phyloP scores from a whole-genome alignment of 2,888 invertebrate genomes.

The Oxycera nigricornis region DNA sequence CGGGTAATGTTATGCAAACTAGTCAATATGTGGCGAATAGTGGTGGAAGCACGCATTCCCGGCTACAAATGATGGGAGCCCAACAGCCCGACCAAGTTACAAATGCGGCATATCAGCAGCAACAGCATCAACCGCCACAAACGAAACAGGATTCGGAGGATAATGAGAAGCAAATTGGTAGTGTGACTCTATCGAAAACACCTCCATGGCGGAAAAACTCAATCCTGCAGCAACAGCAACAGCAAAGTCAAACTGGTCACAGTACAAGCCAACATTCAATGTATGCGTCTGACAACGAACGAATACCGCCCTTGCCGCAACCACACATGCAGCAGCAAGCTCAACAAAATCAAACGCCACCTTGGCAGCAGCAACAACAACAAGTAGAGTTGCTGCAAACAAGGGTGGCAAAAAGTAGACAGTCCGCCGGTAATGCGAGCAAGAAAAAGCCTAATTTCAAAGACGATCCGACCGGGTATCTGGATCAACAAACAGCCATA shows the following conservation, averaged over 20 bases:
- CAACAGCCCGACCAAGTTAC: conserved; percentile 21
- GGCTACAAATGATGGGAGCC: conserved; percentile 21
- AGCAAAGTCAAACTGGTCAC: not conserved
- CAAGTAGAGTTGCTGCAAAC: conserved; percentile 37
- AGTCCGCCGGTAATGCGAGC: conserved; percentile 10
- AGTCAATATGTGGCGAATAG: conserved; percentile 42
- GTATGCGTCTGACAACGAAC: conserved; percentile 48
- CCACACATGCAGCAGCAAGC: conserved; percentile 48
- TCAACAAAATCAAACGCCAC: conserved; percentile 7
- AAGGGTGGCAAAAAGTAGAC: conserved; percentile 39
- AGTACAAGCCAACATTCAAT: not conserved
- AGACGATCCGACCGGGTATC: conserved; percentile 89
- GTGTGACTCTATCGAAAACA: conserved; percentile 50
- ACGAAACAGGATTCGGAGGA: conserved; percentile 39
- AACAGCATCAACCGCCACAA: conserved; percentile 22
- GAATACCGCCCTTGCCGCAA: conserved; percentile 52
- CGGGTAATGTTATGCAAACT: conserved; percentile 47
- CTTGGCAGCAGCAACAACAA: conserved; percentile 32
- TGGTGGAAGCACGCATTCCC: not conserved
- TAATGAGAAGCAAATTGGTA: conserved; percentile 49
- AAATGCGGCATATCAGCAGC: conserved; percentile 19
- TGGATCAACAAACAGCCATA: conserved; percentile 88
- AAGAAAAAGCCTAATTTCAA: conserved; percentile 77
- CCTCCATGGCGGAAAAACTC: conserved; percentile 53
- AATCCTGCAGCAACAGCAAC: conserved; percentile 41